Percentiles rank a stretch among this genome's conserved stretches.
phyloP scores from a whole-genome alignment of 37 sponge, comb jelly and placozoan genomes.

The Mnemiopsis leidyi region DNA sequence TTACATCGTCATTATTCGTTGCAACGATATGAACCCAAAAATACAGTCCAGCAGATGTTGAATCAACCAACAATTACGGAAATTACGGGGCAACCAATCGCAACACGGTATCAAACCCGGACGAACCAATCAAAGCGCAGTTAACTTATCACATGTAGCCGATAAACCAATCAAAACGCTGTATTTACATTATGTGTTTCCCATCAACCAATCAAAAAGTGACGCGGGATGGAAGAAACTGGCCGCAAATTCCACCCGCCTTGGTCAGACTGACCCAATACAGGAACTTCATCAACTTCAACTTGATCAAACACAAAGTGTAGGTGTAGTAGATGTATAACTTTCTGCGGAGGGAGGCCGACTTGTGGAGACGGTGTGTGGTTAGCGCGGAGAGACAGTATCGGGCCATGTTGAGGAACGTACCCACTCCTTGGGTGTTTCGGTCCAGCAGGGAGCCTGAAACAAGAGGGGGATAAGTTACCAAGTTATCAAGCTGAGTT shows the following conservation, averaged over 20 bases:
- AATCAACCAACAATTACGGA: no score
- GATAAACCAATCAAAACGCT: not conserved
- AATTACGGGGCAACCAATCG: not conserved
- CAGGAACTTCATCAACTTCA: not conserved
- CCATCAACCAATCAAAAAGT: not conserved
- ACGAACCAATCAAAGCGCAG: not conserved
- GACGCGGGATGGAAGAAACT: not conserved
- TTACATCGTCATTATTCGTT: no score
- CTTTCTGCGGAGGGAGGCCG: not conserved
- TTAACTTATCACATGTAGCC: not conserved
- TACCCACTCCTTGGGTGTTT: slow-evolving; percentile 61
- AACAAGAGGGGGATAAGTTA: no score
- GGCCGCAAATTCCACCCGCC: not conserved
- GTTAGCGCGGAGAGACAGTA: slow-evolving; percentile 60
- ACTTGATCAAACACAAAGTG: slow-evolving; percentile 5
- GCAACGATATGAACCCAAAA: no score
- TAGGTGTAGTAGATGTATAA: not conserved
- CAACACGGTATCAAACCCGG: not conserved
- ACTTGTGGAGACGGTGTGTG: slow-evolving; percentile 16
- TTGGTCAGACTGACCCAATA: slow-evolving; percentile 57
- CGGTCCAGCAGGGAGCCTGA: not conserved
- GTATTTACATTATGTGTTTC: not conserved
- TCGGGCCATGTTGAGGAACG: slow-evolving; percentile 61
- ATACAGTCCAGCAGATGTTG: no score
- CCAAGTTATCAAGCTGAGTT: no score